Conservation (phyloP, 1,140 invertebrate genomes). For the Zaprionus vittiger region DNA sequence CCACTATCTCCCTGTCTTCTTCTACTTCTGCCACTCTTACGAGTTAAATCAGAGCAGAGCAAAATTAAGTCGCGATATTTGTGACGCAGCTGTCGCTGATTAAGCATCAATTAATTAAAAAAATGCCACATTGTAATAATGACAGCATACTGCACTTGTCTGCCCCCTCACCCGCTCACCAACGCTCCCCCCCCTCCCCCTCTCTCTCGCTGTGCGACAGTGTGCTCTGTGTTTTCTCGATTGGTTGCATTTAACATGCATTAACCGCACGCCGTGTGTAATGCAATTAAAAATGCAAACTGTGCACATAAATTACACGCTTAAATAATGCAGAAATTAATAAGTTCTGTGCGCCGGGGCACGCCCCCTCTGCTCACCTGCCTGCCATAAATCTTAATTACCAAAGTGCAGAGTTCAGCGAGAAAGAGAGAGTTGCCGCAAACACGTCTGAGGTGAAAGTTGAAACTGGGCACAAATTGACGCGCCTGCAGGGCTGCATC, state of each 20-base stretch:
- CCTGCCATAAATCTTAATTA: slow-evolving; percentile 74
- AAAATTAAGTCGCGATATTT: slow-evolving; percentile 13
- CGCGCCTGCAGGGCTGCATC: slow-evolving; percentile 43
- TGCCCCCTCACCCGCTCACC: neutral
- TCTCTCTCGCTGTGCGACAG: slow-evolving; percentile 8
- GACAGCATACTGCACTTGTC: slow-evolving; percentile 48
- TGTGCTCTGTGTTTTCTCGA: slow-evolving; percentile 29
- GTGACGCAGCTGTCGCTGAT: slow-evolving; percentile 66
- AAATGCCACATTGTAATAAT: slow-evolving; percentile 62
- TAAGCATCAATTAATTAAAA: slow-evolving; percentile 80
- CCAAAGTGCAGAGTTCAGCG: slow-evolving; percentile 47
- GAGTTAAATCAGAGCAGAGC: slow-evolving; percentile 27
- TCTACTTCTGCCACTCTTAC: neutral
- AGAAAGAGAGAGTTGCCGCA: slow-evolving; percentile 10
- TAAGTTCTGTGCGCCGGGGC: slow-evolving; percentile 64
- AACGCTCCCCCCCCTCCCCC: neutral
- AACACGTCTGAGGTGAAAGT: slow-evolving; percentile 40
- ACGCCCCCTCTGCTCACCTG: neutral
- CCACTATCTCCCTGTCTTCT: neutral
- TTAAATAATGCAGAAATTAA: slow-evolving; percentile 82
- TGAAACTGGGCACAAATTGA: slow-evolving; percentile 13
- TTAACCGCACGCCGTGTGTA: slow-evolving; percentile 73
- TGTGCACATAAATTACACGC: slow-evolving; percentile 79
- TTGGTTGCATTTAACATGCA: slow-evolving; percentile 78
- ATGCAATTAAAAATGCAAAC: slow-evolving; percentile 80